Evolutionary conservation across 2,113 vertebrate genomes (phyloP), one percentile per base, ranked within the genome.

Genomic region (Thunnus thynnus): DNA sequence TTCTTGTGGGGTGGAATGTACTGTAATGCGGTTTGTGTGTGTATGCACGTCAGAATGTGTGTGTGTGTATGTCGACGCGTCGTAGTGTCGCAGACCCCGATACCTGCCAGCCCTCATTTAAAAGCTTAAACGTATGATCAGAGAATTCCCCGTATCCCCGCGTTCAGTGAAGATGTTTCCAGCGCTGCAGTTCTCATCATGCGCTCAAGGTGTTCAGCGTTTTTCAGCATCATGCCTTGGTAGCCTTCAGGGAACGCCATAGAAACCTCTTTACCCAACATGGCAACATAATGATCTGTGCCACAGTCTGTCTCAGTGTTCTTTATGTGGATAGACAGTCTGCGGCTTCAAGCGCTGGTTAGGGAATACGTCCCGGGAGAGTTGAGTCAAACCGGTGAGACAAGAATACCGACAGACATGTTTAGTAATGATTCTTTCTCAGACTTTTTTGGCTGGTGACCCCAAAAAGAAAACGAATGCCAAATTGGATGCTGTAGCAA

Each of bases 211-310:
- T 27, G 72, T 75, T 86, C 77, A 72, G 77, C 72, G 72, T 84
- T 90, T 80, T 89, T 80, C 86, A 60, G 86, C 80, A 69, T 84
- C 84, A 84, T 78, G 66, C 77, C 41, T 78, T 78, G 16, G 30
- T 64, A 18, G 61, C 46, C 72, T 78, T 86, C 30, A 73, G 66
- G 58, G 55, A 83, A 61, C 17, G 22, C 61, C 61, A 41, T 52
- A 66, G 79, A 84, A 86, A 86, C 79, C 51, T 66, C 20, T 68
- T 3, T 41, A 25, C 51, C 58, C 65, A 48, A 72, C 71, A 60
- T 61, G 76, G 55, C 72, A 80, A 13, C 30, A 16, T 77, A 83
- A 86, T 71, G 76, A 87, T 83, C 78, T 46, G 61, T 65, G 44
- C 48, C 65, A 47, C 74, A 62, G n/a, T 79, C 73, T 81, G 69